A percentile compares a stretch with the other conserved stretches of the same genome.
Conservation (phyloP, 2,113 vertebrate genomes). For the Campylorhamphus procurvoides region DNA sequence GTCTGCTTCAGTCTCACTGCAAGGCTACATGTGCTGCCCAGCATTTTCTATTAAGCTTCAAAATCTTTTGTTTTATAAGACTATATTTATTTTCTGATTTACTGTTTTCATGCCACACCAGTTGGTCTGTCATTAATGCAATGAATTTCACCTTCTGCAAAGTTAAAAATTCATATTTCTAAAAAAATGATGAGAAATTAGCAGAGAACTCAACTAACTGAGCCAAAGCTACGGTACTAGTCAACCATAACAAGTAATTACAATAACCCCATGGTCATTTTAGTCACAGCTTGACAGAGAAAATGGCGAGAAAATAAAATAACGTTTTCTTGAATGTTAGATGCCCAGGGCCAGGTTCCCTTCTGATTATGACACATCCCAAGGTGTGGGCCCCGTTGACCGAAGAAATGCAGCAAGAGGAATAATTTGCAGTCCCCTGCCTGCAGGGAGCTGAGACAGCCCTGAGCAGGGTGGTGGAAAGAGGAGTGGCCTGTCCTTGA, state of each 20-base stretch:
- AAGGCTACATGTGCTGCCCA: background rate
- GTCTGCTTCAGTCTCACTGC: background rate
- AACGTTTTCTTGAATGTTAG: background rate
- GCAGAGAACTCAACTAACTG: background rate
- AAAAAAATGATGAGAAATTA: background rate
- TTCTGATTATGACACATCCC: background rate
- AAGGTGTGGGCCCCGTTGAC: background rate
- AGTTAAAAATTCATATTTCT: background rate
- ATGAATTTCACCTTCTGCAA: background rate
- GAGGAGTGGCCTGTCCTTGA: background rate
- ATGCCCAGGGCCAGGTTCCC: background rate
- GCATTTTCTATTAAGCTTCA: background rate
- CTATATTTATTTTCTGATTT: background rate
- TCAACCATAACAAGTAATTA: constrained; percentile 37
- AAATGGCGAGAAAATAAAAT: background rate
- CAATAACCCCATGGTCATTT: constrained; percentile 19
- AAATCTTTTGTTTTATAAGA: background rate
- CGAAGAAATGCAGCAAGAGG: rapidly evolving
- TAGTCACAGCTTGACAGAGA: constrained; percentile 17
- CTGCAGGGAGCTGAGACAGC: background rate
- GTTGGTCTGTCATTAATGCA: background rate
- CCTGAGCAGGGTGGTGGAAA: background rate
- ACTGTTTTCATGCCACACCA: background rate
- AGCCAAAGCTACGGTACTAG: constrained; percentile 9
- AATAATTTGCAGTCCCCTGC: background rate